Evolutionary conservation across 2,113 vertebrate genomes (phyloP).

Genomic region (Dascyllus trimaculatus): DNA sequence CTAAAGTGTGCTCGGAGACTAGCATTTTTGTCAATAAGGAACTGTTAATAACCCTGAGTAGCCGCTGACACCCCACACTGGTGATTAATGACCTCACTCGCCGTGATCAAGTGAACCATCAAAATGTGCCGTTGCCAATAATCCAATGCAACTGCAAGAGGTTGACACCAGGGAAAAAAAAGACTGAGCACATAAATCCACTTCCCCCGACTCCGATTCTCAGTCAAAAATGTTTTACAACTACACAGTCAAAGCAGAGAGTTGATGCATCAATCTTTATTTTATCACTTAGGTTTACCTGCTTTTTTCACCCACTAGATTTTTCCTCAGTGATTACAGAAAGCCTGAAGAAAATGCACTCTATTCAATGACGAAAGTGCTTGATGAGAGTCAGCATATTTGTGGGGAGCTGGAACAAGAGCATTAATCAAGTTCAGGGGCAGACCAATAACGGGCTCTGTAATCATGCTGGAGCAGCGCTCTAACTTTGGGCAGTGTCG

Average conservation of each 20-base stretch:
- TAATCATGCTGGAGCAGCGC: slow-evolving; percentile 78
- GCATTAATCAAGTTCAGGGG: slow-evolving; percentile 84
- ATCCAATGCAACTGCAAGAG: slow-evolving; percentile 23
- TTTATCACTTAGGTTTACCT: slow-evolving; percentile 47
- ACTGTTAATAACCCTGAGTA: slow-evolving; percentile 65
- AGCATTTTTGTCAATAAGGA: slow-evolving; percentile 66
- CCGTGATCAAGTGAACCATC: slow-evolving; percentile 64
- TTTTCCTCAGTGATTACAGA: slow-evolving; percentile 59
- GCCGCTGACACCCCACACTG: slow-evolving; percentile 69
- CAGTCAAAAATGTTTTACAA: slow-evolving; percentile 33
- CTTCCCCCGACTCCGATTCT: slow-evolving; percentile 7
- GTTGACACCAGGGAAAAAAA: slow-evolving; percentile 7
- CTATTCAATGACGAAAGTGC: slow-evolving; percentile 67
- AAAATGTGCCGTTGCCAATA: slow-evolving; percentile 46
- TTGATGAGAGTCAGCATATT: slow-evolving; percentile 83
- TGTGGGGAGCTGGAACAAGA: slow-evolving; percentile 68
- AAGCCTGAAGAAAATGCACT: slow-evolving; percentile 61
- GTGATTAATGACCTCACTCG: slow-evolving; percentile 83
- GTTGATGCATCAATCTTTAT: slow-evolving; percentile 52
- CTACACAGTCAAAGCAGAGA: slow-evolving; percentile 28
- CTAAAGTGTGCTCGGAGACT: slow-evolving; percentile 65
- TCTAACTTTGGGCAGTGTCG: slow-evolving; percentile 74
- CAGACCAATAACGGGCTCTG: slow-evolving; percentile 80
- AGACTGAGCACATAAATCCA: slow-evolving; percentile 47
- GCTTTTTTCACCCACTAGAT: slow-evolving; percentile 43